Base-by-base conservation (phyloP, 2,888 invertebrate genomes). In the Sarcophaga variegata region DNA sequence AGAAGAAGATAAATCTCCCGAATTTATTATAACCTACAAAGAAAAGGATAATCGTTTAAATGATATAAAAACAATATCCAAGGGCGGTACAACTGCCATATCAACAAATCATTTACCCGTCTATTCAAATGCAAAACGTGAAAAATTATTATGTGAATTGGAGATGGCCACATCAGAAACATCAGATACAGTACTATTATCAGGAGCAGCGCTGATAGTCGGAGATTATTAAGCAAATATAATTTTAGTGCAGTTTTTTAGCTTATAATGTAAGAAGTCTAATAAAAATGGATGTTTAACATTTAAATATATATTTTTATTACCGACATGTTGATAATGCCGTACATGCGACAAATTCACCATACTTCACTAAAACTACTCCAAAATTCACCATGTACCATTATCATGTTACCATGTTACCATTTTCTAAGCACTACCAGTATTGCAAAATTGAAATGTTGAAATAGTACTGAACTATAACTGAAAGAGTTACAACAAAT, bases 171-270 rank as follows among this genome's bases (percentile, higher is more conserved):
- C 91, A 0, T 81, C 88, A 6, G 90, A 90, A 76, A 88, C 89
- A 0, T 45, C 88, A 0, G 92, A 93, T 25, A 90, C 91, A 6
- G 89, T 93, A 22, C 88, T 93, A 6, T 64, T 93, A 8, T 92
- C 93, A 4, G 93, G 93, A 45, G 92, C 92, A 3, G 93, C 93
- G 0, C 87, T 93, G 3, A 91, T 93, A 83, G 91, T 93, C 10
- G 90, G 91, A 12, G 92, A 92, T 88, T 92, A 83, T 88, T 92
- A 88, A 87, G 82, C 22, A 6, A 17, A 25, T 8, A 66, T 54
- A 17, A 54, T 17, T 54, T 54, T 17, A 37, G 37, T 37, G 10
- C 3, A 37, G 37, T 10, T 37, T 54, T 54, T 14, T 1, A 17
- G 4, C 17, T 17, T 17, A 54, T 54, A 5, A 4, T 0, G 17